Evolutionary conservation across 1,140 invertebrate genomes (phyloP), one percentile per base, ranked within the genome.

Genomic region (Trachelipus rathkii): DNA sequence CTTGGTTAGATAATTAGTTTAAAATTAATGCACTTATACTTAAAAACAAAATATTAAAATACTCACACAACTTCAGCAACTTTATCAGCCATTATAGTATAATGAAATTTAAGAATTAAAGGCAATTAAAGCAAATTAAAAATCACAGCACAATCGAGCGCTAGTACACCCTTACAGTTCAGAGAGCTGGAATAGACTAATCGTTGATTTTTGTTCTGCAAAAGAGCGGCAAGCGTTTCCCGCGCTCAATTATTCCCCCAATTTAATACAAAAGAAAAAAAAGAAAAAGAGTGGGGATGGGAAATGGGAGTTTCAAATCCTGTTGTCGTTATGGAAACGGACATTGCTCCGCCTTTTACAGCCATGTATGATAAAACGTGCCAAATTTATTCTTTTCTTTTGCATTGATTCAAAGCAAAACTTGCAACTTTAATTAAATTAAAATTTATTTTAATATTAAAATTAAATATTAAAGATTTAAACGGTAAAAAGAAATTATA

Each of bases 221-320:
- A 60, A 19, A 19, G 50, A 15, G 50, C 33, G 19, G 19, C 50
- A 8, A 60, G 50, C 50, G 50, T 60, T 60, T 60, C 50, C 50
- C 50, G 50, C 50, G 50, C 50, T 60, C 50, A 60, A 60, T 60
- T 60, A 60, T 60, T 60, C 50, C 50, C 50, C 50, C 11, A 60
- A 13, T 60, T 60, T 19, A 4, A 13, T 19, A 13, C 50, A 60
- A 4, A 33, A 33, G 33, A 33, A 33, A 33, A 33, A n/a, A 33
- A 33, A 33, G 33, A 33, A 33, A 6, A 33, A 33, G 33, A 33
- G 33, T 33, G 33, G 33, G 33, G 33, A 33, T 33, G 33, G 33
- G 33, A 33, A 33, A 4, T 19, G 50, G 50, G 50, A 19, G 50
- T 15, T 15, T 19, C 50, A 60, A 60, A 60, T 60, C 50, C 50